Evolutionary conservation across 1,140 invertebrate species (phyloP).

Genomic region (Scaptomyza montana): DNA sequence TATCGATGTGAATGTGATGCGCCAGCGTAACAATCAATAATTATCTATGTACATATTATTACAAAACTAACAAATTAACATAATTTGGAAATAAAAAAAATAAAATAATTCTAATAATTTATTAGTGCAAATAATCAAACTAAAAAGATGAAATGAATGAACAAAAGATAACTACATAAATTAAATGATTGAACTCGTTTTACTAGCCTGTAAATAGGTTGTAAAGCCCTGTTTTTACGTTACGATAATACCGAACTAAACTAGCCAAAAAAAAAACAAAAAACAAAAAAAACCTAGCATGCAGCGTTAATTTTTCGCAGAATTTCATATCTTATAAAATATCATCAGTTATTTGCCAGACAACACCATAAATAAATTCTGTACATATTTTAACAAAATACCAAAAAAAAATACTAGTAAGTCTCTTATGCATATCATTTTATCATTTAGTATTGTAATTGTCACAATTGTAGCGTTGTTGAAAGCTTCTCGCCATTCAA

Average conservation of each 20-base stretch:
- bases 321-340: conserved; percentile 76
- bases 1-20: neutral
- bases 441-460: neutral
- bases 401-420: neutral
- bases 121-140: conserved; percentile 30
- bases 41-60: conserved; percentile 26
- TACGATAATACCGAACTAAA: conserved; percentile 62
- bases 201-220: conserved; percentile 84
- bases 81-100: neutral
- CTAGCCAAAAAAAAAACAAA: conserved; percentile 44
- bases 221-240: conserved; percentile 84
- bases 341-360: conserved; percentile 26
- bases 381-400: conserved; percentile 1
- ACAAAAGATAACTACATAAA: conserved; percentile 20
- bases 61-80: conserved; percentile 25
- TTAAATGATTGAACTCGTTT: conserved; percentile 82
- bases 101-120: conserved; percentile 3
- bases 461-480: neutral
- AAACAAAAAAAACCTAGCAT: conserved; percentile 58
- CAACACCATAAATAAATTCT: neutral
- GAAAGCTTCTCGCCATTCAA: no score
- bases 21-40: conserved; percentile 5
- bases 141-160: conserved; percentile 17
- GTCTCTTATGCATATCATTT: neutral
- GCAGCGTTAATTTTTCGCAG: conserved; percentile 77